phyloP scores from a whole-genome alignment of 2,888 invertebrate genomes.

The Agrenia bidenticulata region DNA sequence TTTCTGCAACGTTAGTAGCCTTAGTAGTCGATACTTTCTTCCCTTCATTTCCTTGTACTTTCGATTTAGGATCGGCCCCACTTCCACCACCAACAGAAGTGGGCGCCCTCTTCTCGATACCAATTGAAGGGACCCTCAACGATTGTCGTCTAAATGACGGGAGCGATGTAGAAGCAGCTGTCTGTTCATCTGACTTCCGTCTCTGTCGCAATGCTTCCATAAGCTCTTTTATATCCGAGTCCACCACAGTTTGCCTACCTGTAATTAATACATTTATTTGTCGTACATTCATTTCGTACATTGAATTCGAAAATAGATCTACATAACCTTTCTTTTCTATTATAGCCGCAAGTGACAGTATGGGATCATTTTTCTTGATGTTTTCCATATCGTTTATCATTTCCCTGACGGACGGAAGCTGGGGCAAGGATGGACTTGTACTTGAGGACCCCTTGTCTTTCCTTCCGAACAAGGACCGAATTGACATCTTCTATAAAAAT shows the following conservation, averaged over 20 bases:
- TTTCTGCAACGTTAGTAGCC: too few relatives aligned
- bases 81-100: too few relatives aligned
- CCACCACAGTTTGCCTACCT: conserved; percentile 10
- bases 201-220: neutral
- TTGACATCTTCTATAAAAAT: conserved; percentile 3
- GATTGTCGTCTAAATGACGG: neutral
- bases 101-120: neutral
- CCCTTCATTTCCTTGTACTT: neutral
- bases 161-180: neutral
- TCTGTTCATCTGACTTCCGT: neutral
- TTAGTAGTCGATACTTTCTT: neutral
- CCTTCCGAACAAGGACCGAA: neutral
- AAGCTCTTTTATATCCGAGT: conserved; percentile 10
- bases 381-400: conserved; percentile 47
- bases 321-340: conserved; percentile 24
- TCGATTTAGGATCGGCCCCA: too few relatives aligned
- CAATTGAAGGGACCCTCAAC: neutral
- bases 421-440: neutral
- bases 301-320: too few relatives aligned
- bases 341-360: conserved; percentile 32
- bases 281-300: too few relatives aligned
- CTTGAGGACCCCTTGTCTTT: neutral
- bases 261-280: neutral
- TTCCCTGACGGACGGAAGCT: conserved; percentile 36
- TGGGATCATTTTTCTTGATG: conserved; percentile 33